Evolutionary conservation across 2,888 invertebrate genomes (phyloP), one percentile per base, ranked within the genome.

Genomic region (Tanytarsus gracilentus): DNA sequence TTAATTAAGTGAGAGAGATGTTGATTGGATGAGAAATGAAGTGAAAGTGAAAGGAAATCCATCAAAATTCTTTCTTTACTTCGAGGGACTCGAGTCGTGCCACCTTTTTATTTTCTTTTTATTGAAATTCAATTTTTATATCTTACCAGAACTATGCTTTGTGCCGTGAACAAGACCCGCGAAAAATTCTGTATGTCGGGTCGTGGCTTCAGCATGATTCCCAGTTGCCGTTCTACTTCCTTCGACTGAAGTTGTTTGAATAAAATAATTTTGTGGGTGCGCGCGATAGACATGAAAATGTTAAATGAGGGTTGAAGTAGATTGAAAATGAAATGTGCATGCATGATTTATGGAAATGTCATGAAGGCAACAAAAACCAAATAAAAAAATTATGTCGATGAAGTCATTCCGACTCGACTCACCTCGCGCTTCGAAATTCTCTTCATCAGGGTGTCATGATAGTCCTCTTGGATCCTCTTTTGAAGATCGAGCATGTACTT

Each of bases 401-500:
- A n/a, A n/a, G n/a, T n/a, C n/a, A n/a, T n/a, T n/a, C n/a, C n/a
- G n/a, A n/a, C n/a, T 44, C 53, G 27, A 69, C 73, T 71, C 70
- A 83, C 81, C 79, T 80, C 77, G 67, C 81, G 71, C 29, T 73
- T 72, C 61, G 73, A 73, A 39, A 83, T 82, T 56, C 84, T 71
- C 65, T 76, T 76, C 56, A 75, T 71, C 70, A 83, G 77, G 55
- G 76, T 75, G 30, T 74, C 72, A 55, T 78, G 76, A 69, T 82
- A 81, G 65, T 83, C 82, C 65, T 79, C 78, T 61, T 79, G 74
- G 60, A 84, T 78, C 39, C 78, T 73, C 49, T 77, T 70, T 63
- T 81, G 77, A 27, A 84, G 71, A 58, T 76, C 75, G 64, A 77
- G 76, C 83, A 84, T 83, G 68, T 81, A 84, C 62, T 76, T 77